These are phyloP conservation scores for Notarius lentiginosus DNA, from an alignment of 2,113 vertebrate genomes.

Conservation along the genomic window DNA sequence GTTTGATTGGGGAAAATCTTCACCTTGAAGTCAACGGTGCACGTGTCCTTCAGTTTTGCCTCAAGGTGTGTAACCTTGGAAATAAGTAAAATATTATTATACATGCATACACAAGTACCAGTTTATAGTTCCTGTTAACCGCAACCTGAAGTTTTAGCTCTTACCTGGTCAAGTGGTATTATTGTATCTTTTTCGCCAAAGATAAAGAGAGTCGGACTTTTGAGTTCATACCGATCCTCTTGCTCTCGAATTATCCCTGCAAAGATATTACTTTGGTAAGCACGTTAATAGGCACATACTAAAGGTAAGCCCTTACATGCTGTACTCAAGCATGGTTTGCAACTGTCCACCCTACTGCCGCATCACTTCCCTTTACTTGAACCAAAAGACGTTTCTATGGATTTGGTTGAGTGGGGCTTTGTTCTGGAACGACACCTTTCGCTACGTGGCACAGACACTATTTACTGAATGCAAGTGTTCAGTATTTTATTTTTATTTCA, in stretches of 20 bases:
- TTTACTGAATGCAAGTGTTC: not conserved
- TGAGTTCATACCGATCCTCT: conserved; percentile 70
- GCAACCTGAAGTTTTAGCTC: not conserved
- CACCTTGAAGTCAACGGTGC: conserved; percentile 79
- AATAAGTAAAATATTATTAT: not conserved
- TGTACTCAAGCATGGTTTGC: not conserved
- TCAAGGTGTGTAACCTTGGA: conserved; percentile 77
- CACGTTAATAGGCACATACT: not conserved
- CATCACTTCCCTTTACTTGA: not conserved
- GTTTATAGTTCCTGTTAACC: not conserved
- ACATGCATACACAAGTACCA: not conserved
- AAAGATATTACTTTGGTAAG: conserved; percentile 12
- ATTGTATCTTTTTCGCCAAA: conserved; percentile 76
- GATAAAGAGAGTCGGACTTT: conserved; percentile 78
- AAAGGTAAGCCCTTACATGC: no score
- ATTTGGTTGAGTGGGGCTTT: not conserved
- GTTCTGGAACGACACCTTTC: not conserved
- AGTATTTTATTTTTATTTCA: not conserved
- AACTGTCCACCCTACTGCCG: not conserved
- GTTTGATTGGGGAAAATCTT: conserved; percentile 89
- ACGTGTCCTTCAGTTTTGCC: conserved; percentile 79
- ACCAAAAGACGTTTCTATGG: not conserved
- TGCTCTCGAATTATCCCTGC: conserved; percentile 74
- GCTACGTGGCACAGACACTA: not conserved
- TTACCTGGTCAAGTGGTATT: conserved; percentile 76